phyloP scores from a whole-genome alignment of 2,888 invertebrate genomes.

The Aelia acuminata region DNA sequence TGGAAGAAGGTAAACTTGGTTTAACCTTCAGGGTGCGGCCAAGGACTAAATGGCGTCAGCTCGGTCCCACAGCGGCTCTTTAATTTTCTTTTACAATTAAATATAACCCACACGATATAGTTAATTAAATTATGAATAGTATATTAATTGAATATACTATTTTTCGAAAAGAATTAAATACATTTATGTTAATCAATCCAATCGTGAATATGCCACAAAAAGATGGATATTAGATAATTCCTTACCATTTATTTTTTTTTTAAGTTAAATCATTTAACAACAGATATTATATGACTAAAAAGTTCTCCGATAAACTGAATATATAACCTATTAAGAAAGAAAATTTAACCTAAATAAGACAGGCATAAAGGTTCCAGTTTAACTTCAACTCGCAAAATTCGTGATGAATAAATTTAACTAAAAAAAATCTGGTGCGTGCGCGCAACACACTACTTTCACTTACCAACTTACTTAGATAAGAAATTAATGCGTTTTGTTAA shows the following conservation, averaged over 20 bases:
- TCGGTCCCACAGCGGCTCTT: neutral
- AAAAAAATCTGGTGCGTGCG: no score
- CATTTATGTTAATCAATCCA: neutral
- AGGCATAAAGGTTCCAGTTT: no score
- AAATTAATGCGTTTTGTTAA: no score
- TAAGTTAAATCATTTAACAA: neutral
- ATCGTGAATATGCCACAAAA: neutral
- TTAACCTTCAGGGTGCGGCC: slow-evolving; percentile 16
- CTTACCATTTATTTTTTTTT: neutral
- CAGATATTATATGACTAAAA: no score
- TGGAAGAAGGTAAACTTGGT: neutral
- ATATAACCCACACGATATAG: neutral
- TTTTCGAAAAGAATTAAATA: neutral
- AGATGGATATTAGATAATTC: neutral
- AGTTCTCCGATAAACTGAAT: no score
- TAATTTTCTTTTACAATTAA: neutral
- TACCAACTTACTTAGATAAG: no score
- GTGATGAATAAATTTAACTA: no score
- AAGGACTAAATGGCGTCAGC: neutral
- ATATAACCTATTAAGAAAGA: no score
- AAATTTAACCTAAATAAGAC: no score
- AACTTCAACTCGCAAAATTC: no score
- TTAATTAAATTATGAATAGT: neutral
- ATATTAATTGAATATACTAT: neutral
- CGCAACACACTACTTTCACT: no score